Percentiles rank a stretch among this genome's conserved stretches.
Evolutionary conservation across 2,797 vertebrate species (phyloP).

Genomic region (Eulemur rubriventer): DNA sequence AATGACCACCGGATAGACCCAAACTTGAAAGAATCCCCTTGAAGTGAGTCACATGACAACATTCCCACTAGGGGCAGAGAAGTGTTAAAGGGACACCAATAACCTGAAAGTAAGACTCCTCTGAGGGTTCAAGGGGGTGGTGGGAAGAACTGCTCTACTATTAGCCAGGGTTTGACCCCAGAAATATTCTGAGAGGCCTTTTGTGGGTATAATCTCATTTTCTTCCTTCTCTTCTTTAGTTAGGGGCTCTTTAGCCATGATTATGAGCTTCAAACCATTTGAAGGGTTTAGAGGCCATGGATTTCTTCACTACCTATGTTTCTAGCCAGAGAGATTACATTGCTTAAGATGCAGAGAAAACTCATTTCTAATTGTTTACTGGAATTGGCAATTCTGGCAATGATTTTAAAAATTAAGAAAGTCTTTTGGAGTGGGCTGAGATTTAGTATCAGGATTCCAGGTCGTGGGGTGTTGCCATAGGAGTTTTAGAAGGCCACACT

Average conservation of each 20-base stretch:
- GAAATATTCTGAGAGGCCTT: background rate
- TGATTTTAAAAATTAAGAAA: background rate
- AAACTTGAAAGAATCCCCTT: background rate
- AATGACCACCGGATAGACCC: background rate
- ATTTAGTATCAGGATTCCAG: background rate
- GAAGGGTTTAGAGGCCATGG: background rate
- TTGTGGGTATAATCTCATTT: background rate
- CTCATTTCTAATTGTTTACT: background rate
- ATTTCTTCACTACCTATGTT: background rate
- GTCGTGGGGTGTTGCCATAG: background rate
- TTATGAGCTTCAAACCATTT: background rate
- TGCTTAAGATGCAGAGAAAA: slow-evolving; percentile 15
- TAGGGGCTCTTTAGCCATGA: background rate
- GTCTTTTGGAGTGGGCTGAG: background rate
- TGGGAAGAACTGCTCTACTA: background rate
- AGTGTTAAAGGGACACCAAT: background rate
- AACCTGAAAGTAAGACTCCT: background rate
- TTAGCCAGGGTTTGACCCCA: background rate
- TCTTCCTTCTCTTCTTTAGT: background rate
- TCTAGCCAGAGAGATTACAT: background rate
- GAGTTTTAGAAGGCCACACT: background rate
- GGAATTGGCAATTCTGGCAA: background rate
- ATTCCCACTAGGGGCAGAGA: background rate
- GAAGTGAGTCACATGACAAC: background rate
- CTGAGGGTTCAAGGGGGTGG: background rate